Evolutionary conservation across 2,888 invertebrate species (phyloP).

Genomic region (Cabera pusaria): DNA sequence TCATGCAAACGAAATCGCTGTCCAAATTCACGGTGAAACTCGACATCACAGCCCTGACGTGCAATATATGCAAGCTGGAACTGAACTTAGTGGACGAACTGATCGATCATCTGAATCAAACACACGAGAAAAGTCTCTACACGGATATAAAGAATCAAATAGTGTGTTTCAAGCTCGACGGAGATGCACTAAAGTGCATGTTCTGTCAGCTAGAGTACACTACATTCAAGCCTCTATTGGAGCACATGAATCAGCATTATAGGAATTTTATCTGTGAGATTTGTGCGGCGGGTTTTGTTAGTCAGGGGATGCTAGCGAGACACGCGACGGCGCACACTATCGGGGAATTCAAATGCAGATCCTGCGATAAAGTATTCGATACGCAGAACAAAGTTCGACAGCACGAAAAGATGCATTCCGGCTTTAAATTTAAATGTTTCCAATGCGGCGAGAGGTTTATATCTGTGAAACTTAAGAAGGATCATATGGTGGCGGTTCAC

Average conservation of each 20-base stretch:
- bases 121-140: slow-evolving; percentile 40
- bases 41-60: slow-evolving; percentile 47
- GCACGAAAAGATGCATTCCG: slow-evolving; percentile 68
- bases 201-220: slow-evolving; percentile 47
- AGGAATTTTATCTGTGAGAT: slow-evolving; percentile 59
- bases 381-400: slow-evolving; percentile 65
- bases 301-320: slow-evolving; percentile 47
- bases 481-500: slow-evolving; percentile 52
- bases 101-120: slow-evolving; percentile 36
- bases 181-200: slow-evolving; percentile 49
- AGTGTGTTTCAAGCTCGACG: slow-evolving; percentile 61
- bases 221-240: slow-evolving; percentile 55
- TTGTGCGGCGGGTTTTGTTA: slow-evolving; percentile 62
- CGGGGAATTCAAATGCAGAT: slow-evolving; percentile 54
- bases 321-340: slow-evolving; percentile 55
- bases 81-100: slow-evolving; percentile 40
- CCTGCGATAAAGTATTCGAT: slow-evolving; percentile 74
- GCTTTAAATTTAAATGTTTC: slow-evolving; percentile 51
- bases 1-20: slow-evolving; percentile 46
- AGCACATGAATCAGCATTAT: slow-evolving; percentile 67
- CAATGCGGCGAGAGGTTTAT: slow-evolving; percentile 58
- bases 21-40: slow-evolving; percentile 42
- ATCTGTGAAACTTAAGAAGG: slow-evolving; percentile 48
- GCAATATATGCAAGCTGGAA: slow-evolving; percentile 38
- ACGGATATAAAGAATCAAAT: slow-evolving; percentile 48